Base-by-base conservation (phyloP, 2,797 vertebrate species). In the Ispidina lecontei region DNA sequence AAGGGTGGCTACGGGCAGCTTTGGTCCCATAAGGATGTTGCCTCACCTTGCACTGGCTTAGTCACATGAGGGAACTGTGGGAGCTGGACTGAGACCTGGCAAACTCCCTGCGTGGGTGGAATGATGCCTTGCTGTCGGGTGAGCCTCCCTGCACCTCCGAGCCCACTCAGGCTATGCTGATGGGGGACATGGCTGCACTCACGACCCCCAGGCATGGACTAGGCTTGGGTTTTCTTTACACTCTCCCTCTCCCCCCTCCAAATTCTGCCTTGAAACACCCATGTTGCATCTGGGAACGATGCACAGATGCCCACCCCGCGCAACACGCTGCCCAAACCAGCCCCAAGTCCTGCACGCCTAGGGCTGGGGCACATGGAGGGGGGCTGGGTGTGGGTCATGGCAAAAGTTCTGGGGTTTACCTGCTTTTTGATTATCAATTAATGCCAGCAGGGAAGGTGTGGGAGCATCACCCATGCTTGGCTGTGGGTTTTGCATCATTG, bases 141-240 rank as follows among this genome's bases (percentile, higher is more conserved):
- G 59, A 25, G 46, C 37, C 37, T 31, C 25, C 56, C 3, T 2
- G 47, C 20, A 51, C 20, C 52, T 70, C 35, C 18, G 21, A 79
- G 18, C 25, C 10, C 2, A 0, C 26, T 25, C 35, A 15, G 44
- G 26, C 12, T 83, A 67, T 54, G 21, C 56, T 67, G 39, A 2
- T 6, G 15, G 46, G 12, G 44, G 20, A 46, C 20, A 7, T 2
- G 14, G 59, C 31, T 52, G 37, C 3, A 1, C 56, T 65, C 1
- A 5, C 10, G 10, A 0, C 1, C 6, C 11, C 6, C 11, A 13
- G 43, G 11, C n/a, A 12, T 2, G 19, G 44, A 2, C 21, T n/a
- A 25, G 41, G 44, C 5, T 2, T 10, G 28, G 4, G 2, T n/a
- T 79, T 76, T 86, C 52, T 49, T 67, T 51, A 23, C 47, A 19